These are phyloP conservation scores for Gastrophryne carolinensis DNA, from an alignment of 2,797 vertebrate species.

Conservation along the genomic window DNA sequence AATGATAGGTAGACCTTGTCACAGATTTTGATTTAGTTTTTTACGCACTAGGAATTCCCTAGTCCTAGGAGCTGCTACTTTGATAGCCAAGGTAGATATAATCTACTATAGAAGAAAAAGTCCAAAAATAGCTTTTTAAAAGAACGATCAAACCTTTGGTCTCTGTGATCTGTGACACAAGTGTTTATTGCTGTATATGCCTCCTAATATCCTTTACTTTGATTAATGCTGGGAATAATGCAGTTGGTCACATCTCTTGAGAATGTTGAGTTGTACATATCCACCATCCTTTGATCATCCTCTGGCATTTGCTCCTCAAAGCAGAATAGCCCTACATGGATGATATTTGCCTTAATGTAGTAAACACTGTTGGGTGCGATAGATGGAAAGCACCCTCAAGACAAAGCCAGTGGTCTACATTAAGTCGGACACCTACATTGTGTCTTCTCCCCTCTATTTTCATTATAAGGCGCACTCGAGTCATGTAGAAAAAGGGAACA, in stretches of 20 bases:
- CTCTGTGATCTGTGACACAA: too few species aligned
- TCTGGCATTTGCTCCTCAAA: background rate
- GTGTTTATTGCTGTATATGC: too few species aligned
- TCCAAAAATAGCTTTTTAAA: too few species aligned
- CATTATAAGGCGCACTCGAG: constrained; percentile 58
- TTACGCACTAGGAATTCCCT: too few species aligned
- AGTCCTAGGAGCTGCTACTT: too few species aligned
- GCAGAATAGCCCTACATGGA: background rate
- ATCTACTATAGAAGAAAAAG: too few species aligned
- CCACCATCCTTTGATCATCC: background rate
- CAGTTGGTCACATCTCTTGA: background rate
- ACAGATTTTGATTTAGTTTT: too few species aligned
- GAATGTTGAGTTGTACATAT: background rate
- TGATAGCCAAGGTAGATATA: too few species aligned
- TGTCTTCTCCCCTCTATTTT: constrained; percentile 57
- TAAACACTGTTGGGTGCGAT: constrained; percentile 9
- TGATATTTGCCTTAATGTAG: background rate
- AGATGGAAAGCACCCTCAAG: background rate
- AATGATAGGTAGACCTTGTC: too few species aligned
- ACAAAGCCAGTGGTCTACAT: constrained; percentile 18
- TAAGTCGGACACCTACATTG: constrained; percentile 40
- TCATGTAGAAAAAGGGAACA: constrained; percentile 73
- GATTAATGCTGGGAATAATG: too few species aligned
- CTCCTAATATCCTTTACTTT: too few species aligned
- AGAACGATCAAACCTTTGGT: too few species aligned